Percentiles rank a stretch among this genome's conserved stretches.
phyloP scores from a whole-genome alignment of 2,113 vertebrate species.

The Entosphenus tridentatus region DNA sequence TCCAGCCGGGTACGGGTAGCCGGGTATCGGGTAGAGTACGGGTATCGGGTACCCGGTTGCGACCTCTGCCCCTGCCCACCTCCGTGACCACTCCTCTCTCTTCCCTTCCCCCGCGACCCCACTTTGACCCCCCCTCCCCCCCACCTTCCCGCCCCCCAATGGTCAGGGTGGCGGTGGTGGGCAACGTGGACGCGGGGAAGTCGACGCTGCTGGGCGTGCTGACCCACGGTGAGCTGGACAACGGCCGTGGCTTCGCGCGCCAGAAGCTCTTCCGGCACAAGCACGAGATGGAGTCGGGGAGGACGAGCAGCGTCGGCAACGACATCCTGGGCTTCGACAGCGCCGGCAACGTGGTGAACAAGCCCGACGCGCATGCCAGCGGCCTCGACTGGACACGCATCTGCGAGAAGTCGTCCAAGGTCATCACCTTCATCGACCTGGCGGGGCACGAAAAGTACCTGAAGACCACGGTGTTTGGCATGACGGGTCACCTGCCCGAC shows the following conservation, averaged over 20 bases:
- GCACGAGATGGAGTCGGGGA: constrained; percentile 85
- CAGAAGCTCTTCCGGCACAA: constrained; percentile 97
- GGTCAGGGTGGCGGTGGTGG: constrained; percentile 74
- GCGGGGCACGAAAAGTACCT: constrained; percentile 94
- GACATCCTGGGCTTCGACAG: constrained; percentile 94
- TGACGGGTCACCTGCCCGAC: constrained; percentile 88
- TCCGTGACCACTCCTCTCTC: no score
- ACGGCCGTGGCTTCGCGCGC: constrained; percentile 78
- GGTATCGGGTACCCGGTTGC: no score
- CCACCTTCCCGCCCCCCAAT: background rate
- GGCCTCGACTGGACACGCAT: constrained; percentile 97
- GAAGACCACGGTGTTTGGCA: constrained; percentile 93
- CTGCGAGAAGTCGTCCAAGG: constrained; percentile 90
- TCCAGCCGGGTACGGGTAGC: no score
- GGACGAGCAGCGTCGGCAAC: constrained; percentile 92
- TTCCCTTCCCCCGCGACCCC: no score
- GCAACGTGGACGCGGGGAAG: constrained; percentile 89
- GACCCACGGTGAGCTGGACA: constrained; percentile 84
- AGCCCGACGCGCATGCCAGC: constrained; percentile 78
- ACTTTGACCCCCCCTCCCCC: no score
- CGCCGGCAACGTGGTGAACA: constrained; percentile 79
- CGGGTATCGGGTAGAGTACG: no score
- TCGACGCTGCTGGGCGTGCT: constrained; percentile 76
- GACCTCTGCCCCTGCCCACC: no score
- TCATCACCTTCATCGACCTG: constrained; percentile 91